Percentiles rank a stretch among this genome's conserved stretches.
phyloP scores from a whole-genome alignment of 2,797 vertebrate species.

The Channallabes apus region DNA sequence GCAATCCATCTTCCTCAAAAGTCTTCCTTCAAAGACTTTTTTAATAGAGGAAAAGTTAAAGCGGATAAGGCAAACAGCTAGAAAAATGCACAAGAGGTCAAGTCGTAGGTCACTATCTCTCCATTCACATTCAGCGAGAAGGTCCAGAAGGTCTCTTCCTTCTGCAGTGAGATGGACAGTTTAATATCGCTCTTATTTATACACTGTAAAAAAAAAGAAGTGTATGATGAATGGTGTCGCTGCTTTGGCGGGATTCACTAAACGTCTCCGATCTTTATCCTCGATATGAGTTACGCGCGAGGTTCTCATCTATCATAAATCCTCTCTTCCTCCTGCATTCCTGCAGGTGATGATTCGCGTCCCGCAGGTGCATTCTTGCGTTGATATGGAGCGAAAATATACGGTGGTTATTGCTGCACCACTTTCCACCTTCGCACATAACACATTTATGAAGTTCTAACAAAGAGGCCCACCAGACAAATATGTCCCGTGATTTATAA shows the following conservation, averaged over 20 bases:
- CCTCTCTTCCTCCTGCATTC: slow-evolving; percentile 44
- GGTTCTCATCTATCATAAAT: slow-evolving; percentile 48
- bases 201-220: slow-evolving; percentile 34
- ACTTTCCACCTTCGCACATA: slow-evolving; percentile 49
- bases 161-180: slow-evolving; percentile 33
- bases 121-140: slow-evolving; percentile 23
- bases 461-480: slow-evolving; percentile 37
- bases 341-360: slow-evolving; percentile 40
- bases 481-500: slow-evolving; percentile 37
- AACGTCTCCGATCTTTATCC: slow-evolving; percentile 10
- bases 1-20: slow-evolving; percentile 45
- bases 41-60: slow-evolving; percentile 30
- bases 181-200: slow-evolving; percentile 50
- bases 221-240: slow-evolving; percentile 33
- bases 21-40: slow-evolving; percentile 40
- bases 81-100: slow-evolving; percentile 34
- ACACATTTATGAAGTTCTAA: slow-evolving; percentile 42
- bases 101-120: slow-evolving; percentile 1
- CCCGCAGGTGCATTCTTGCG: slow-evolving; percentile 56
- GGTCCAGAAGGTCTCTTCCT: slow-evolving; percentile 45
- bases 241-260: slow-evolving; percentile 21
- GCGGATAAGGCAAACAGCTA: slow-evolving; percentile 30
- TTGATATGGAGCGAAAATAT: slow-evolving; percentile 45
- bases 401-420: slow-evolving; percentile 58
- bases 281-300: neutral